A percentile compares a stretch with the other conserved stretches of the same genome.
Evolutionary conservation across 1,140 invertebrate species (phyloP).

Genomic region (Cyrtorhinus lividipennis): DNA sequence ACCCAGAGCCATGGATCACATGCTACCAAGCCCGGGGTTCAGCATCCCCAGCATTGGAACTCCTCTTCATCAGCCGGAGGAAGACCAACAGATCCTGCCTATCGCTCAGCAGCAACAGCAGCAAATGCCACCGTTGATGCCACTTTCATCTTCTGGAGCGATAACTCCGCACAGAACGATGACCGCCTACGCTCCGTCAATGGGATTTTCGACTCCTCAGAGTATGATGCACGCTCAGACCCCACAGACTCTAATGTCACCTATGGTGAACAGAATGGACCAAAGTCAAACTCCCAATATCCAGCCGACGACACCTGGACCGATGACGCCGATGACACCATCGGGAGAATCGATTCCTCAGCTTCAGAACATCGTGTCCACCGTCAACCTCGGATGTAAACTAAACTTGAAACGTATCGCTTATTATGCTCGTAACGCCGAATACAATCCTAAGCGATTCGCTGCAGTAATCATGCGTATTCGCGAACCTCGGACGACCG

Average conservation of each 20-base stretch:
- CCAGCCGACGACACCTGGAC: conserved; percentile 55
- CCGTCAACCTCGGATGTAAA: conserved; percentile 92
- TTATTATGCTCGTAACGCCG: conserved; percentile 95
- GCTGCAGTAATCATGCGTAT: conserved; percentile 99
- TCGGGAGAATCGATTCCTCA: conserved; percentile 56
- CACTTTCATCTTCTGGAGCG: conserved; percentile 32
- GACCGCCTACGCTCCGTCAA: conserved; percentile 47
- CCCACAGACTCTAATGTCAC: conserved; percentile 78
- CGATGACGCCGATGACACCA: conserved; percentile 89
- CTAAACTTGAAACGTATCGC: conserved; percentile 96
- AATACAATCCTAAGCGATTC: conserved; percentile 99
- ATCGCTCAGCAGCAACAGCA: conserved; percentile 58
- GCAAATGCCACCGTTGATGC: conserved; percentile 40
- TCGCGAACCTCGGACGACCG: conserved; percentile 93
- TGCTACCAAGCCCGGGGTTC: conserved; percentile 75
- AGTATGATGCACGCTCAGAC: conserved; percentile 74
- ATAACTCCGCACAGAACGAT: conserved; percentile 45
- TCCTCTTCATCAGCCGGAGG: conserved; percentile 76
- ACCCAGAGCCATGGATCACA: conserved; percentile 85
- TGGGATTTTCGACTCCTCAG: conserved; percentile 50
- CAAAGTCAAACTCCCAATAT: conserved; percentile 20
- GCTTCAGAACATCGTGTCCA: conserved; percentile 82
- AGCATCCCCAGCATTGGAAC: conserved; percentile 82
- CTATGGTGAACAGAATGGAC: conserved; percentile 39
- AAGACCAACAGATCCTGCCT: conserved; percentile 72